These are phyloP conservation scores for Xylota segnis DNA, from an alignment of 2,888 invertebrate genomes.

Conservation along the genomic window DNA sequence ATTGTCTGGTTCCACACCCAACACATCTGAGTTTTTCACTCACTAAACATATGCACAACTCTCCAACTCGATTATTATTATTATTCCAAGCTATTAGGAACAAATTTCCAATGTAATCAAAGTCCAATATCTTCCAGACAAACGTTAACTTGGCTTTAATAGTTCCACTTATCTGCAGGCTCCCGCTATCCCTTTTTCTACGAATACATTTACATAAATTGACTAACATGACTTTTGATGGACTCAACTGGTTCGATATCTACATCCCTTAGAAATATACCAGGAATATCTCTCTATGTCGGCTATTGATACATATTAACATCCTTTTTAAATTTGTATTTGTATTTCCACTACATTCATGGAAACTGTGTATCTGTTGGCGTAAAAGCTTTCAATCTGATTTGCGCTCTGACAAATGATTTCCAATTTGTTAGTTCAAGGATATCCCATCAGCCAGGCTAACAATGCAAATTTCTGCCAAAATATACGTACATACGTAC, in stretches of 20 bases:
- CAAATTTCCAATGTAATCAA: background rate
- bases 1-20: too few relatives aligned
- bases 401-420: background rate
- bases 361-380: too few relatives aligned
- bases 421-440: slow-evolving; percentile 9
- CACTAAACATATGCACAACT: too few relatives aligned
- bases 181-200: background rate
- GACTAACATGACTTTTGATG: background rate
- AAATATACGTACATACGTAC: background rate
- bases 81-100: too few relatives aligned
- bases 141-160: background rate
- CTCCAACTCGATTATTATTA: too few relatives aligned
- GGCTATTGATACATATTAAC: background rate
- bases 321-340: background rate
- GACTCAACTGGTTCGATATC: background rate
- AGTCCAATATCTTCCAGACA: background rate
- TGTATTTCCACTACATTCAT: background rate
- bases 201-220: slow-evolving; percentile 8
- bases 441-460: background rate
- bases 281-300: background rate
- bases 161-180: background rate
- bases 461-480: background rate
- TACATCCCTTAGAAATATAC: background rate
- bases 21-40: too few relatives aligned
- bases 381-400: background rate